Base-by-base conservation (phyloP, 2,113 vertebrate genomes). In the Monopterus albus region DNA sequence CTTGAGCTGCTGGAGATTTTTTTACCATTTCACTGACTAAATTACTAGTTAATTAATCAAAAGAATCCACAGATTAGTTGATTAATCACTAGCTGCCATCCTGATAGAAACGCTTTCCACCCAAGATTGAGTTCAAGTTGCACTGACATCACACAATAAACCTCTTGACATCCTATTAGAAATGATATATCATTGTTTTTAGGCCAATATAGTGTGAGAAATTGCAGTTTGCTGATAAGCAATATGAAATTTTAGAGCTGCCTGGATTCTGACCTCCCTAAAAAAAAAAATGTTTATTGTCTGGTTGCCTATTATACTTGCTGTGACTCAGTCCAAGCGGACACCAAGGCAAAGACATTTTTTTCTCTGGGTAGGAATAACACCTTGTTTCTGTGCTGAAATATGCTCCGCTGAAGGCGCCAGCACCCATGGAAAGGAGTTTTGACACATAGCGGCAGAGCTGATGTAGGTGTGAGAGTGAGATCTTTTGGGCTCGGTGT, bases 361-460 rank as follows among this genome's bases (percentile, higher is more conserved):
- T 56, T 83, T n/a, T 56, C 64, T 52, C 52, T 64, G 75, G 9
- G 43, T 75, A 60, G 78, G 65, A 84, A 82, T 62, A 80, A 80
- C 85, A 84, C 61, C 72, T 78, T 58, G 69, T 78, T 61, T 79
- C 43, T 6, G 66, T 18, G 61, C 69, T 74, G 72, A 82, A 79
- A 68, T 71, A 65, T 79, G 72, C 47, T 82, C 55, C 2, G 18
- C 46, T 72, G 62, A 65, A 78, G 72, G 76, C 21, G 21, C 28
- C 26, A 6, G 57, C 49, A 64, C 51, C 69, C 61, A 13, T 6
- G 14, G 53, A 72, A 31, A 66, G 61, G 78, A 74, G 60, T 67
- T 79, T 52, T 79, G 72, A 82, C 78, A 74, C 71, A 31, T 74
- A 66, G 50, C 78, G 46, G 78, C 29, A 4, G 56, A 67, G 64